These are phyloP conservation scores for Machimus atricapillus DNA, from an alignment of 2,888 invertebrate genomes.

Conservation along the genomic window DNA sequence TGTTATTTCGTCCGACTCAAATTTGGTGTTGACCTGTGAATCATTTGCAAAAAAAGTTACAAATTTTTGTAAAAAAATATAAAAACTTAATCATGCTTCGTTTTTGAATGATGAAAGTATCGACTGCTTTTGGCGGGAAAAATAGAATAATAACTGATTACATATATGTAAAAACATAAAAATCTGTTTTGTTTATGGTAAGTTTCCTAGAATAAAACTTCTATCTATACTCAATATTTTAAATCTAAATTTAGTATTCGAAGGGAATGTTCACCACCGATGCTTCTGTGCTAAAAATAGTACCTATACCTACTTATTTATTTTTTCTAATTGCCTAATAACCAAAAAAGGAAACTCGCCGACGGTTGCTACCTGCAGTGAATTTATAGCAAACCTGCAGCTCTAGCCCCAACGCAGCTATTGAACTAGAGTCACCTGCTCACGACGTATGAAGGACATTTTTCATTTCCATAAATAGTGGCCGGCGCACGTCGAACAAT, in stretches of 20 bases:
- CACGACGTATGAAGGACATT: not conserved
- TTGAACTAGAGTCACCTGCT: conserved; percentile 18
- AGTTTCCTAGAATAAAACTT: too few relatives aligned
- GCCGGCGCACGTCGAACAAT: not conserved
- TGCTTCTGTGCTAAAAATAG: not conserved
- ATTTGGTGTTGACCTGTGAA: too few relatives aligned
- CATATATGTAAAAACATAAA: too few relatives aligned
- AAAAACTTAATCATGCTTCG: too few relatives aligned
- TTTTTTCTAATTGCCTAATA: not conserved
- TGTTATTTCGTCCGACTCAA: too few relatives aligned
- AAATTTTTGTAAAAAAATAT: too few relatives aligned
- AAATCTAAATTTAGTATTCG: not conserved
- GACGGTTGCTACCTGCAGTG: not conserved
- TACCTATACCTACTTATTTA: not conserved
- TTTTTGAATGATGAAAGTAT: too few relatives aligned
- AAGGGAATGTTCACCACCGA: not conserved
- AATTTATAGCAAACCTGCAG: not conserved
- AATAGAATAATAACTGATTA: too few relatives aligned
- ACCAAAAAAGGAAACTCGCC: not conserved
- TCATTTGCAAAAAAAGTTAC: too few relatives aligned
- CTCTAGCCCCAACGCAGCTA: not conserved
- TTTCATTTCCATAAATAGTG: conserved; percentile 14
- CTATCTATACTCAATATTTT: not conserved
- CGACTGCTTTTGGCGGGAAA: too few relatives aligned
- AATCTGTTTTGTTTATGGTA: too few relatives aligned